Conservation (phyloP, 1,140 invertebrate species). For the Xylocopa sonorina region DNA sequence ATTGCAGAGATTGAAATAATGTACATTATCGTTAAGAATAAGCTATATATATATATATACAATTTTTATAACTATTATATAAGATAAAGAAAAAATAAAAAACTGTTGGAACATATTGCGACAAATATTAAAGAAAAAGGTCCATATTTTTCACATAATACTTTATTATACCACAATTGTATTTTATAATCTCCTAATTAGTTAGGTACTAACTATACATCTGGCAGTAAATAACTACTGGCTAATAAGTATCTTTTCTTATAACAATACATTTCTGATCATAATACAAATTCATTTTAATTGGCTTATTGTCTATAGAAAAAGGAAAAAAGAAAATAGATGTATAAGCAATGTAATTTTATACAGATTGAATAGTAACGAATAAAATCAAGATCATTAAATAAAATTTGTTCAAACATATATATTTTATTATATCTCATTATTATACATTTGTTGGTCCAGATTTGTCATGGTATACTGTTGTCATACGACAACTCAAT, state of each 20-base stretch:
- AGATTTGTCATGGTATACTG: conserved; percentile 53
- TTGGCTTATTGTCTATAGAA: conserved; percentile 1
- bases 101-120: conserved; percentile 23
- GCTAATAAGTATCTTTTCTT: conserved; percentile 13
- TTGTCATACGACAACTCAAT: conserved; percentile 55
- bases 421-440: conserved; percentile 54
- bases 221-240: conserved; percentile 50
- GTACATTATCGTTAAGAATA: background rate
- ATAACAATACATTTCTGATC: conserved; percentile 40
- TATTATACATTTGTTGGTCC: conserved; percentile 68
- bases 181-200: conserved; percentile 51
- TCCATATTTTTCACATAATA: conserved; percentile 32
- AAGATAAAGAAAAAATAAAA: conserved; percentile 15
- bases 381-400: conserved; percentile 12
- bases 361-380: conserved; percentile 34
- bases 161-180: conserved; percentile 56
- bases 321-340: conserved; percentile 6
- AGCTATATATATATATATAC: background rate
- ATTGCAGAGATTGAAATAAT: background rate
- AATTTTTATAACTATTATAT: conserved; percentile 16
- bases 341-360: conserved; percentile 1
- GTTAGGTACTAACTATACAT: conserved; percentile 35
- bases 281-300: conserved; percentile 42
- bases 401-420: conserved; percentile 40
- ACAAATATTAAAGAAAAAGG: conserved; percentile 22